Conservation (phyloP, 2,113 vertebrate species). For the Delphinapterus leucas region DNA sequence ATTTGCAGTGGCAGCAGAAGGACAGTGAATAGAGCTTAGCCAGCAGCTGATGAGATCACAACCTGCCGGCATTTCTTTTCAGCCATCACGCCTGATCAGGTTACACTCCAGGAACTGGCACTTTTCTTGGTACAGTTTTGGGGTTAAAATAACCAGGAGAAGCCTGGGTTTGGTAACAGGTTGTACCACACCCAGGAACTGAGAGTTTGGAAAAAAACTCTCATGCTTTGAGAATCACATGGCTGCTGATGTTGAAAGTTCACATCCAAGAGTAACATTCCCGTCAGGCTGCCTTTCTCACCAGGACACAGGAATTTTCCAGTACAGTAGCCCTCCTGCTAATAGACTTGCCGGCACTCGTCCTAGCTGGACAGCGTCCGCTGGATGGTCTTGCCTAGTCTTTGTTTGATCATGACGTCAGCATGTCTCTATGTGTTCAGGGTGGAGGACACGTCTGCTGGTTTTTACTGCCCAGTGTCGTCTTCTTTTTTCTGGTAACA, state of each 20-base stretch:
- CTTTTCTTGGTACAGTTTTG: neutral
- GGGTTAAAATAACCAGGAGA: constrained; percentile 74
- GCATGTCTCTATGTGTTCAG: neutral
- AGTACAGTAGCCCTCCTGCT: constrained; percentile 82
- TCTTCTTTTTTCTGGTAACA: neutral
- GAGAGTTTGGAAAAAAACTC: constrained; percentile 61
- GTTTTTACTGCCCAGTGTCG: fast-evolving
- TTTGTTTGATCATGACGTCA: neutral
- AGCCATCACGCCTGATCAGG: neutral
- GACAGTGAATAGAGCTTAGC: constrained; percentile 8
- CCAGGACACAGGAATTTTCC: constrained; percentile 82
- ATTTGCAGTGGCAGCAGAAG: neutral
- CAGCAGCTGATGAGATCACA: neutral
- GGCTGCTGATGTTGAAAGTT: constrained; percentile 80
- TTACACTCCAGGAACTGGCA: neutral
- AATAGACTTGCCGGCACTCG: constrained; percentile 70
- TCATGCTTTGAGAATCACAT: constrained; percentile 80
- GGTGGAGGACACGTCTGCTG: neutral
- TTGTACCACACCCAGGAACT: constrained; percentile 79
- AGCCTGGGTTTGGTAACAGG: constrained; percentile 77
- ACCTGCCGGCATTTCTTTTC: neutral
- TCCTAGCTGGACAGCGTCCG: constrained; percentile 64
- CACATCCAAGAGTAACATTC: constrained; percentile 84
- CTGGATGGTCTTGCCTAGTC: constrained; percentile 51
- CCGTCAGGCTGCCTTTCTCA: constrained; percentile 79